A percentile compares a stretch with the other conserved stretches of the same genome.
phyloP scores from a whole-genome alignment of 2,797 vertebrate genomes.

The Darevskia nairensis region DNA sequence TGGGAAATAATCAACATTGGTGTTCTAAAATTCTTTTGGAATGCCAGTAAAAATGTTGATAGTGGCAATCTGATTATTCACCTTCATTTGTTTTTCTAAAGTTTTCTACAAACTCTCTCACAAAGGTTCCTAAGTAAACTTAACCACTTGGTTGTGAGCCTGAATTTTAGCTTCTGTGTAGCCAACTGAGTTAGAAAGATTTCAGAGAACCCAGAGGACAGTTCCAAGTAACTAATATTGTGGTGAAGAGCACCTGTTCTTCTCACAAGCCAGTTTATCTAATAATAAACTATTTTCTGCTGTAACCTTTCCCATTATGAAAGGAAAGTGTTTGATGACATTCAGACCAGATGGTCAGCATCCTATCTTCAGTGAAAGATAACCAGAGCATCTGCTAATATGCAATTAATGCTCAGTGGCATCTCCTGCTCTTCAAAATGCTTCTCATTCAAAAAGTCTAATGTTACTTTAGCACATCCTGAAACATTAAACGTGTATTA shows the following conservation, averaged over 20 bases:
- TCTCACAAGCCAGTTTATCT: neutral
- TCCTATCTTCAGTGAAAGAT: neutral
- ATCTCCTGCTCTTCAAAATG: neutral
- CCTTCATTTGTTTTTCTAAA: neutral
- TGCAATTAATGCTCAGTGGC: neutral
- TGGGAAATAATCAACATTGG: neutral
- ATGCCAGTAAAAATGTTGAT: neutral
- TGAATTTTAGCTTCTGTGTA: neutral
- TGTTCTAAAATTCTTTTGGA: neutral
- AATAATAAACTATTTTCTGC: conserved; percentile 32
- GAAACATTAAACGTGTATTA: neutral
- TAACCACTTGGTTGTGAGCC: neutral
- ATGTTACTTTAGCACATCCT: neutral
- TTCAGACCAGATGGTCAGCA: conserved; percentile 31
- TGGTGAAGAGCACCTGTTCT: neutral
- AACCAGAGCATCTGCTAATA: conserved; percentile 14
- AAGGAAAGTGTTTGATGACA: conserved; percentile 27
- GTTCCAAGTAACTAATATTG: neutral
- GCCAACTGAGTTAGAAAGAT: neutral
- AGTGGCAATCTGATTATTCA: neutral
- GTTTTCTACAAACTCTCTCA: neutral
- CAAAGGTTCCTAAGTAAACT: neutral
- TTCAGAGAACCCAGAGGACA: neutral
- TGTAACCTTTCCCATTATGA: conserved; percentile 12
- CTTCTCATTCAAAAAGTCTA: conserved; percentile 3